Evolutionary conservation across 2,888 invertebrate species (phyloP).

Genomic region (Laspeyria flexula): DNA sequence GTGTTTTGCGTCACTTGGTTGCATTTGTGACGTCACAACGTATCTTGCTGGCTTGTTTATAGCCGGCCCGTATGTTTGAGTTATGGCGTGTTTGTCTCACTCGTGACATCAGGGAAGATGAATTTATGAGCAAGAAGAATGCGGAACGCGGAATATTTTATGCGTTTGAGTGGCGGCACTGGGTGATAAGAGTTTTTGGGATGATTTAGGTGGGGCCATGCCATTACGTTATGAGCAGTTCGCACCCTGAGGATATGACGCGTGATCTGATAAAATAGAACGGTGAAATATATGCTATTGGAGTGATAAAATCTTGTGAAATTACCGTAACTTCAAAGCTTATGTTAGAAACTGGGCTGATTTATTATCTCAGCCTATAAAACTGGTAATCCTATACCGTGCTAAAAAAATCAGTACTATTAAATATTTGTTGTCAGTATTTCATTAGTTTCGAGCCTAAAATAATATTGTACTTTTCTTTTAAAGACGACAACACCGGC

Average conservation of each 20-base stretch:
- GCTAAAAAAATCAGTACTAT: too few relatives aligned
- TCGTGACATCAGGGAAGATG: slow-evolving; percentile 57
- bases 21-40: slow-evolving; percentile 50
- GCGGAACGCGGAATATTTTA: slow-evolving; percentile 49
- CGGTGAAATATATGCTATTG: not conserved
- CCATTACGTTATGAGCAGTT: slow-evolving; percentile 18
- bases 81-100: slow-evolving; percentile 65
- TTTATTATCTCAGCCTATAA: too few relatives aligned
- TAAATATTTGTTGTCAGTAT: too few relatives aligned
- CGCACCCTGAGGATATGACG: slow-evolving; percentile 4
- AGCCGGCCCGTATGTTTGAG: slow-evolving; percentile 63
- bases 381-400: too few relatives aligned
- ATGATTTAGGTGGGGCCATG: slow-evolving; percentile 28
- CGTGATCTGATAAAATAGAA: slow-evolving; percentile 8
- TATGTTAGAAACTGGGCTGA: not conserved
- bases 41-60: slow-evolving; percentile 67
- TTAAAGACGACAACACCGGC: too few relatives aligned
- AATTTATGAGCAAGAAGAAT: slow-evolving; percentile 60
- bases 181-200: slow-evolving; percentile 42
- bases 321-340: not conserved
- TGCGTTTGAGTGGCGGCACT: slow-evolving; percentile 39
- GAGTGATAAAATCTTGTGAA: slow-evolving; percentile 1
- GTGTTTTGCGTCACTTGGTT: slow-evolving; percentile 64
- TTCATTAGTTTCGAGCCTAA: too few relatives aligned
- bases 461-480: too few relatives aligned